These are phyloP conservation scores for Drosophila kurseongensis DNA, from an alignment of 1,140 invertebrate genomes.

Conservation along the genomic window DNA sequence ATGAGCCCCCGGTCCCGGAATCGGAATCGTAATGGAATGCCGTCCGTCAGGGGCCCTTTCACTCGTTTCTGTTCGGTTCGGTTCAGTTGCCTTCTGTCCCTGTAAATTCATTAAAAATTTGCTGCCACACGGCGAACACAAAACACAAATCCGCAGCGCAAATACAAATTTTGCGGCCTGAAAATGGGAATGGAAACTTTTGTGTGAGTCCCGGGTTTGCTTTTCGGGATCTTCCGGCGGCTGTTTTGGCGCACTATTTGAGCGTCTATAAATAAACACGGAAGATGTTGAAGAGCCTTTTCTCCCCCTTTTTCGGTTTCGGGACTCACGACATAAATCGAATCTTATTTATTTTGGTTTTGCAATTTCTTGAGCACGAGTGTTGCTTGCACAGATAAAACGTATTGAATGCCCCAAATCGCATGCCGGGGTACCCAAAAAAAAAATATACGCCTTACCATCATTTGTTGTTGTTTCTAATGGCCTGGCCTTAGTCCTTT, in stretches of 20 bases:
- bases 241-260: conserved; percentile 64
- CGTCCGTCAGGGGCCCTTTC: conserved; percentile 19
- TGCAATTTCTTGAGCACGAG: conserved; percentile 72
- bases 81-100: conserved; percentile 18
- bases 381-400: conserved; percentile 77
- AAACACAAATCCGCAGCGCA: conserved; percentile 75
- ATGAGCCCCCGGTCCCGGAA: conserved; percentile 47
- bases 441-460: conserved; percentile 22
- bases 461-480: conserved; percentile 57
- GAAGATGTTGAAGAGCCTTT: conserved; percentile 57
- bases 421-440: conserved; percentile 39
- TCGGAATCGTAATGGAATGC: conserved; percentile 21
- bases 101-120: conserved; percentile 82
- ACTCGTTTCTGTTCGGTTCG: conserved; percentile 12
- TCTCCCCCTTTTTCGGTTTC: conserved; percentile 2
- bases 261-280: conserved; percentile 77
- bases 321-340: conserved; percentile 69
- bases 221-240: conserved; percentile 26
- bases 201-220: conserved; percentile 22
- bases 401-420: conserved; percentile 73
- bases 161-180: conserved; percentile 76
- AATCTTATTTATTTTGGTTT: conserved; percentile 82
- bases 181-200: conserved; percentile 50
- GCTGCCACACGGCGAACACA: conserved; percentile 65
- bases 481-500: conserved; percentile 32